Conservation (phyloP, 2,113 vertebrate species). For the Melanostigma gelatinosum region DNA sequence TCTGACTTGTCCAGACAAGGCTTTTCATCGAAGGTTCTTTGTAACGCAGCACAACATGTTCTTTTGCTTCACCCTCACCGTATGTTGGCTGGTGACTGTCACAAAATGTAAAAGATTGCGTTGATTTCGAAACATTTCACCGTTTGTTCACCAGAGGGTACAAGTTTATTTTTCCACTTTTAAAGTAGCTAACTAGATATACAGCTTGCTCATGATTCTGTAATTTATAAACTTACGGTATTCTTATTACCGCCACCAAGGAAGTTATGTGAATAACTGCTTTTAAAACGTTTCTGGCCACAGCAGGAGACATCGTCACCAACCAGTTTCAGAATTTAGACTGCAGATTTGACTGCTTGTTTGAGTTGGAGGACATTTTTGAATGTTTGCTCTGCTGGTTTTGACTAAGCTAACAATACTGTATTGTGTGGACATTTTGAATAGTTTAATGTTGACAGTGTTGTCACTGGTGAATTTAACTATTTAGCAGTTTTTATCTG, state of each 20-base stretch:
- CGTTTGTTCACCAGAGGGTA: neutral
- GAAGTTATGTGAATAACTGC: neutral
- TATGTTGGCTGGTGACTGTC: neutral
- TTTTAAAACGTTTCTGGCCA: neutral
- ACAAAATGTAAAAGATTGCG: neutral
- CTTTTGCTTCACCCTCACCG: neutral
- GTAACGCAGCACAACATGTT: conserved; percentile 37
- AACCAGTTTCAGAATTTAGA: conserved; percentile 1
- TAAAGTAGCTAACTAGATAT: neutral
- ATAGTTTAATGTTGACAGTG: neutral
- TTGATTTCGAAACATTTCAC: neutral
- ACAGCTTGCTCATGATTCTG: neutral
- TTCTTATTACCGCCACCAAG: neutral
- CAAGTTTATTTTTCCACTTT: neutral
- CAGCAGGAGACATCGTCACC: neutral
- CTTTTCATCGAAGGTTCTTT: conserved; percentile 28
- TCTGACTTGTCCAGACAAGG: conserved; percentile 36
- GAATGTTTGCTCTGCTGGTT: neutral
- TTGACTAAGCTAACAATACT: neutral
- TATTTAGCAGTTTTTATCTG: neutral
- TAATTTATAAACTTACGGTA: neutral
- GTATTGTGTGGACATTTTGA: neutral
- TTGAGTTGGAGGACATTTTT: neutral
- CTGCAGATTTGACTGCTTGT: neutral
- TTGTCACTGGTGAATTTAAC: neutral